Evolutionary conservation across 2,113 vertebrate species (phyloP), one percentile per base, ranked within the genome.

Genomic region (Neofelis nebulosa): DNA sequence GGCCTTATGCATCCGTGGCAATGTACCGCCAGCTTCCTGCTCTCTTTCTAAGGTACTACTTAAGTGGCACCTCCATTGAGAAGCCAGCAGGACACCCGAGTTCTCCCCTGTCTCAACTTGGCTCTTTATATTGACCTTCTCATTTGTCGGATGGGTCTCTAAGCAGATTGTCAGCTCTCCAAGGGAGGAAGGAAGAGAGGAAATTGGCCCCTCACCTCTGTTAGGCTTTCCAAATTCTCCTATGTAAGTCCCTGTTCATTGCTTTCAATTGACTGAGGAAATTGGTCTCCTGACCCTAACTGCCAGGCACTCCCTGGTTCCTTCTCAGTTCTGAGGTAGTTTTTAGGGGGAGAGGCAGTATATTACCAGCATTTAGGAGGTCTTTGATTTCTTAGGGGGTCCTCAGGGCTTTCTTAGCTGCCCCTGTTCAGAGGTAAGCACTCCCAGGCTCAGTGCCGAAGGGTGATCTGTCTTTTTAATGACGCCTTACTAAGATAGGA

Each of bases 401-500:
- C 93, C 31, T 66, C 16, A 33, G 80, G 63, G 74, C 63, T 91
- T 74, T 16, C 69, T 96, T 5, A 68, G 87, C 6, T 4, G 36
- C 76, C 45, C 68, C 21, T 21, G 10, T 71, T 71, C 61, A 10
- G 92, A 78, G 21, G 69, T 38, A 92, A 89, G 23, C 23, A 41
- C 16, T 83, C 14, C 36, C 5, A 45, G 66, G 45, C 80, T 85
- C 33, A 52, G 31, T 50, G 90, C 92, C 94, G 48, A 3, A 50
- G 89, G 87, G 55, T 27, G 2, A 14, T 66, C 85, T 65, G 57
- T 95, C 90, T 95, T 96, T 94, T 94, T 79, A 92, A 97, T 38
- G 85, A 90, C 87, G 57, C 50, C 97, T 98, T 96, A 94, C 94
- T 65, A 61, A 92, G 50, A 88, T 21, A 55, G 65, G n/a, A 89